These are phyloP conservation scores for Furcifer pardalis DNA, from an alignment of 2,797 vertebrate genomes.

Conservation along the genomic window DNA sequence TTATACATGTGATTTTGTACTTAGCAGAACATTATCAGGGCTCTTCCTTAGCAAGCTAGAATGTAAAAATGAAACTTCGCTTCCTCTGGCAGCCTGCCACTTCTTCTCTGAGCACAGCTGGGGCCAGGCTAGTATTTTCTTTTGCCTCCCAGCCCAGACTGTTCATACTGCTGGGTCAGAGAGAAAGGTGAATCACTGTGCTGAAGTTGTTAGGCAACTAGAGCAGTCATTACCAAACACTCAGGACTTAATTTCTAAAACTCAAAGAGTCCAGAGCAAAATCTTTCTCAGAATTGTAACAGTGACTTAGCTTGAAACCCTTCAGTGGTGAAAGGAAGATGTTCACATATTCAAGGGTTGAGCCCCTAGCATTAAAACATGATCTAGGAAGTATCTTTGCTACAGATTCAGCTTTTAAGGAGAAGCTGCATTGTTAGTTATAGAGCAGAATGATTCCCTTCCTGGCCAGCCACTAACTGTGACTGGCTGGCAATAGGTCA, in stretches of 20 bases:
- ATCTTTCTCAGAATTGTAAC: conserved; percentile 3
- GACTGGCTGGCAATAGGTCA: not conserved
- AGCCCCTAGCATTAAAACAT: not conserved
- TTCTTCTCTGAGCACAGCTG: not conserved
- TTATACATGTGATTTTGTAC: not conserved
- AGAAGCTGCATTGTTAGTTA: not conserved
- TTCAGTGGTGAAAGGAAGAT: not conserved
- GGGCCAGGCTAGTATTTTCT: not conserved
- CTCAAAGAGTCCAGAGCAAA: not conserved
- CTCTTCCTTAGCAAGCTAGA: not conserved
- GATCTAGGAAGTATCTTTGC: not conserved
- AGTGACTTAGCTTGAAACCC: not conserved
- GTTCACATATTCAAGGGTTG: not conserved
- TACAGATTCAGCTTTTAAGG: too few species aligned
- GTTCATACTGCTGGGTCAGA: not conserved
- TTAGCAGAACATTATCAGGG: not conserved
- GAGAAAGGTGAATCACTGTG: conserved; percentile 9
- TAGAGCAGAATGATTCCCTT: not conserved
- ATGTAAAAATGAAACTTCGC: not conserved
- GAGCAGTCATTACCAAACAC: conserved; percentile 19
- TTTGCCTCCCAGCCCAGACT: not conserved
- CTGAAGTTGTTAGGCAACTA: conserved; percentile 26
- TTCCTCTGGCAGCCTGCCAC: not conserved
- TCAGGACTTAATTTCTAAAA: conserved; percentile 9
- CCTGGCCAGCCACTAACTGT: too few species aligned